Base-by-base conservation (phyloP, 2,888 invertebrate species). In the Ditula angustiorana region DNA sequence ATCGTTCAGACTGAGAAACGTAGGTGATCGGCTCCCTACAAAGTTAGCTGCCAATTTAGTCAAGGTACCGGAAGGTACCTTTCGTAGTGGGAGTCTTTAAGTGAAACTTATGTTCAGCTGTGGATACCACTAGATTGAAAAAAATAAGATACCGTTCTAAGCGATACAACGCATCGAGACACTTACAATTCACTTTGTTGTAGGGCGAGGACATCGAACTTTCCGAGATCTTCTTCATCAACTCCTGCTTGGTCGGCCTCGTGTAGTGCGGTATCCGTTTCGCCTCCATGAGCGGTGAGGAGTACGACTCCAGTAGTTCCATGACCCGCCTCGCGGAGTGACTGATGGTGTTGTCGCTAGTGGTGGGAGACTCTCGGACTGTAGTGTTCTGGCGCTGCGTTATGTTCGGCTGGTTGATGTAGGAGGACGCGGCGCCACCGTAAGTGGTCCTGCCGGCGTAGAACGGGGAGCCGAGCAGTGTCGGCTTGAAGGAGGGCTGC, bases 241-340 rank as follows among this genome's bases (percentile, higher is more conserved):
- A 72, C 1, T 71, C 71, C 57, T 67, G 74, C 23, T 69, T 77
- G 5, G 77, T 61, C n/a, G 67, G 68, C 16, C 68, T 67, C 2
- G 69, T 71, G 61, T 77, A 82, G 16, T 74, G 75, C 2, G 96
- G 96, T 82, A 97, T 96, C 78, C 96, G 95, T 77, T 95, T 96
- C 1, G 96, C 97, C 82, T 97, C 97, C 47, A 92, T 92, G 56
- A 97, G 86, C 0, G 98, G 97, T 1, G 97, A 96, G 0, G 97
- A 96, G 86, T 96, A 97, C 74, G 96, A 95, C 80, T 98, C 97
- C 61, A 98, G 88, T 4, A 97, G 94, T 74, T 96, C 96, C 75
- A 98, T 88, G 69, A 98, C 96, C 69, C 96, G 94, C 74, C 95
- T 95, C 0, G 98, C 96, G 3, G 97, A 96, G 69, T 94, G 94